Evolutionary conservation across 2,113 vertebrate species (phyloP), one percentile per base, ranked within the genome.

Genomic region (Calidris pygmaea): DNA sequence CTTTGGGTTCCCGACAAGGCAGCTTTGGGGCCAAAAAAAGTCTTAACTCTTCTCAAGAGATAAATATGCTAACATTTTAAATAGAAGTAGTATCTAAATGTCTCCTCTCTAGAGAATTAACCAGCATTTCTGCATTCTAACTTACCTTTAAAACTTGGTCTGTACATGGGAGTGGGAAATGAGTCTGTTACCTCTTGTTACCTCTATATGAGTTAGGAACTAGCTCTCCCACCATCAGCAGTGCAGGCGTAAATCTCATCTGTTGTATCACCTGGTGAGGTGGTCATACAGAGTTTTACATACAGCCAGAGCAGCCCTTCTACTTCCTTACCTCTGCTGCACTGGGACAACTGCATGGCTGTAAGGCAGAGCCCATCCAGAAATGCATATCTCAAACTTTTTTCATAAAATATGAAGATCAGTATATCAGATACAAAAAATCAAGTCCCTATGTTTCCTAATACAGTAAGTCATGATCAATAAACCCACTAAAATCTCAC

Each of bases 181-280:
- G 18, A 47, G 23, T 20, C 60, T 0, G 1, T 23, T 62, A 19
- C 12, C 11, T 37, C 7, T 3, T 2, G 32, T 9, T 53, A 39
- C 21, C 59, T 26, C 8, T 29, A 6, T 1, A 2, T 10, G 34
- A 14, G 30, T 20, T 29, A n/a, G 48, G 43, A 76, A 20, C 19
- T 12, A 8, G 20, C 1, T n/a, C 65, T 39, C 24, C 32, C 47
- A 11, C 23, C 26, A 30, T 15, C 5, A 34, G 12, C 67, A 55
- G 9, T 0, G 17, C 1, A 2, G 14, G 29, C 8, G 19, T 18
- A 55, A 39, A 30, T n/a, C 27, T 32, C 55, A 17, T 3, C 59
- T 16, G 3, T 7, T 41, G 20, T 37, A 34, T 11, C 37, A 37
- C 18, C 56, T 47, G 29, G 48, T 20, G 18, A 72, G 56, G 15